Evolutionary conservation across 2,113 vertebrate genomes (phyloP), one percentile per base, ranked within the genome.

Genomic region (Scomber colias): DNA sequence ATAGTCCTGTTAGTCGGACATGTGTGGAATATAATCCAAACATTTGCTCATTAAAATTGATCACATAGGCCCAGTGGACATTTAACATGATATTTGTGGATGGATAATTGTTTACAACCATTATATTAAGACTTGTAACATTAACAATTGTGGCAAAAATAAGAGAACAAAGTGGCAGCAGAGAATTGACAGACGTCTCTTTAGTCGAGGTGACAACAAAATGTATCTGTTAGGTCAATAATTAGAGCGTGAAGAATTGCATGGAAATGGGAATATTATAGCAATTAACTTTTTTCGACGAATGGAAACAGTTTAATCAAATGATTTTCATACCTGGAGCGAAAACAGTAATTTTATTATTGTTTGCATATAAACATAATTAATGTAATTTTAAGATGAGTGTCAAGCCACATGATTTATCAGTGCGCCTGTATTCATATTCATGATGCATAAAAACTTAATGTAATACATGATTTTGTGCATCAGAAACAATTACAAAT

Each of bases 191-290:
- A 64, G 30, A 57, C 1, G 0, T 21, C 61, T 55, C 19, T 55
- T 64, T 19, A 3, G 48, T 53, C 49, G 46, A 72, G 24, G 53
- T 71, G 14, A 66, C 19, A 77, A 67, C 5, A 3, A 45, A 21
- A 56, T 61, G 53, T 21, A 69, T 57, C 17, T 12, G 16, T 45
- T 66, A 4, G 0, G 31, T 67, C 72, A 56, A 13, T 67, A 73
- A 87, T 80, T 44, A 68, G 45, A 21, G 5, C 2, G 35, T 66
- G 30, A 72, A 8, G 48, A 35, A 49, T 44, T 60, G 71, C 51
- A 74, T 81, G 46, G 50, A 85, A 82, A 87, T 73, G 15, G 15
- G 49, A 73, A 75, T 31, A 86, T 86, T 79, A 79, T 13, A 82
- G 30, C 76, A 82, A 84, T 83, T 71, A 63, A 60, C 14, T 17